These are phyloP conservation scores for Chouioia cunea DNA, from an alignment of 2,888 invertebrate species.

Conservation along the genomic window DNA sequence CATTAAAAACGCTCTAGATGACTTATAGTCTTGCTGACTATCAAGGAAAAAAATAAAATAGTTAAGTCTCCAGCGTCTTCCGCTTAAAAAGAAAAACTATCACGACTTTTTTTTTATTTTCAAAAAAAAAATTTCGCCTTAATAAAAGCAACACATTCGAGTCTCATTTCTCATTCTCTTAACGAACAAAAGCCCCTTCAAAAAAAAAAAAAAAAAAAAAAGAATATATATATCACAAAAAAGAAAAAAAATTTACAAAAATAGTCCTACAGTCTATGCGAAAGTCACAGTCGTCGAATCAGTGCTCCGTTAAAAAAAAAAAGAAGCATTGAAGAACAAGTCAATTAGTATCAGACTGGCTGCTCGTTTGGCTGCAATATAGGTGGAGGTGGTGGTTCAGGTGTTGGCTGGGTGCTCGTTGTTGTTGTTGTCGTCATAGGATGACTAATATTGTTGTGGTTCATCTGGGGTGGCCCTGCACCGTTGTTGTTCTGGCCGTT, in stretches of 20 bases:
- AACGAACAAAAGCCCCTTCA: too few species aligned
- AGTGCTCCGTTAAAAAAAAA: too few species aligned
- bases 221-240: too few species aligned
- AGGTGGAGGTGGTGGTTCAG: conserved; percentile 30
- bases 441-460: conserved; percentile 7
- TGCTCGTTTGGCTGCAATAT: conserved; percentile 32
- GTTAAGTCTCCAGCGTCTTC: too few species aligned
- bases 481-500: conserved; percentile 68
- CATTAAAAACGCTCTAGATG: conserved; percentile 29
- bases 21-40: conserved; percentile 23
- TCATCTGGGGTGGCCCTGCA: conserved; percentile 48
- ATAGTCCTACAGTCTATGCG: too few species aligned
- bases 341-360: conserved; percentile 12
- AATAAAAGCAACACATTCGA: too few species aligned
- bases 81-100: background rate
- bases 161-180: too few species aligned
- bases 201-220: too few species aligned
- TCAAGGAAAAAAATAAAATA: background rate
- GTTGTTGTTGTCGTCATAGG: conserved; percentile 4
- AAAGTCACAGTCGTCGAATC: too few species aligned
- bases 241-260: too few species aligned
- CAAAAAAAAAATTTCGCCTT: background rate
- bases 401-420: conserved; percentile 9
- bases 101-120: conserved; percentile 9
- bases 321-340: too few species aligned